These are phyloP conservation scores for Sterna hirundo DNA, from an alignment of 2,113 vertebrate genomes.

Conservation along the genomic window DNA sequence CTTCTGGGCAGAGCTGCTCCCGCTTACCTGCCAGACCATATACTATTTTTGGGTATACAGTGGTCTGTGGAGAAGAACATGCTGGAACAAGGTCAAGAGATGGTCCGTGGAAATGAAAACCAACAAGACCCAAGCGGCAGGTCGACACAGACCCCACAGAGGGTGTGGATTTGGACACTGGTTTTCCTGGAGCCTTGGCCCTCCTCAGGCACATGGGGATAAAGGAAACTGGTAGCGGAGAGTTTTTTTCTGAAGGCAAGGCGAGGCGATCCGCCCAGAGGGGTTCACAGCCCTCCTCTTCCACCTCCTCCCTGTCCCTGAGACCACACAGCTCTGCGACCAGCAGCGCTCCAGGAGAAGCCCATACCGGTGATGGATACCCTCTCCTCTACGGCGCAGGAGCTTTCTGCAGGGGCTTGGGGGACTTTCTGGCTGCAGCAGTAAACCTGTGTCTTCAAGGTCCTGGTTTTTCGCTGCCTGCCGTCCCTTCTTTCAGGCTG, in stretches of 20 bases:
- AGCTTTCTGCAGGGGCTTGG: neutral
- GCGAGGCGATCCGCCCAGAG: neutral
- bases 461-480: neutral
- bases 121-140: neutral
- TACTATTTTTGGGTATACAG: neutral
- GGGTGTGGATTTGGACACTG: neutral
- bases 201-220: neutral
- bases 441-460: neutral
- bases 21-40: neutral
- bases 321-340: neutral
- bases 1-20: neutral
- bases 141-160: rapidly evolving
- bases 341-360: neutral
- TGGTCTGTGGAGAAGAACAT: neutral
- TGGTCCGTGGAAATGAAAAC: neutral
- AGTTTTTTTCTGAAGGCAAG: neutral
- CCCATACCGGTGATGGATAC: neutral
- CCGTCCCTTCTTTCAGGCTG: neutral
- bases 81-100: neutral
- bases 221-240: neutral
- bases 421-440: neutral
- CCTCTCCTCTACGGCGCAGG: neutral
- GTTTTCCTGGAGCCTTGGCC: neutral
- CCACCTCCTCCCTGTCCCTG: neutral
- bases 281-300: neutral